Percentiles rank a stretch among this genome's conserved stretches.
phyloP scores from a whole-genome alignment of 2,888 invertebrate species.

The Sphaerophoria rueppellii region DNA sequence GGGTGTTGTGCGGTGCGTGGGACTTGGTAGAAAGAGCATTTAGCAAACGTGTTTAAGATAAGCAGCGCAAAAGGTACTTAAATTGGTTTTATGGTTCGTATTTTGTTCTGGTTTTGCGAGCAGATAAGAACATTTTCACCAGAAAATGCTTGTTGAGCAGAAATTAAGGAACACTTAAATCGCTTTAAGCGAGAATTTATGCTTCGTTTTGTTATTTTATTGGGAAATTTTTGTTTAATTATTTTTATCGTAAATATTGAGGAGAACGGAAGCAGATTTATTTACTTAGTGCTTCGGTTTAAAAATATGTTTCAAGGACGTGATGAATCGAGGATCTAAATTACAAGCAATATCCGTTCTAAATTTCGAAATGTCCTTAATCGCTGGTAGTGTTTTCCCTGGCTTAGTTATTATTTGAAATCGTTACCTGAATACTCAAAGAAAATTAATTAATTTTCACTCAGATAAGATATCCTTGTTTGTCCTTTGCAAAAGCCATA shows the following conservation, averaged over 20 bases:
- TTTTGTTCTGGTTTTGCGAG: conserved; percentile 1
- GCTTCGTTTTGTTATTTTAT: not conserved
- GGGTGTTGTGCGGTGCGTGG: too few relatives aligned
- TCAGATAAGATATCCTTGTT: too few relatives aligned
- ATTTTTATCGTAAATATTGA: not conserved
- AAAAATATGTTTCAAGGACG: too few relatives aligned
- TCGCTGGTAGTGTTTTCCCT: too few relatives aligned
- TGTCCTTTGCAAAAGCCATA: too few relatives aligned
- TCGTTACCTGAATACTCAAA: too few relatives aligned
- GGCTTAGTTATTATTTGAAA: too few relatives aligned
- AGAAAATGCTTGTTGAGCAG: conserved; percentile 8
- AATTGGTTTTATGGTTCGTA: conserved; percentile 29
- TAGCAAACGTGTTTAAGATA: conserved; percentile 38
- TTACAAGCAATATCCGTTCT: too few relatives aligned
- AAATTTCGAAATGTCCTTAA: too few relatives aligned
- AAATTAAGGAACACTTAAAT: not conserved
- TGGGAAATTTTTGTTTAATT: not conserved
- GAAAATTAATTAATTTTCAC: too few relatives aligned
- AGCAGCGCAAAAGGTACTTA: conserved; percentile 2
- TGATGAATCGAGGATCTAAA: too few relatives aligned
- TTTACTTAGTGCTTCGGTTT: too few relatives aligned
- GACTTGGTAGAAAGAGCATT: not conserved
- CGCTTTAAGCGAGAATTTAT: not conserved
- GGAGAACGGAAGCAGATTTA: not conserved
- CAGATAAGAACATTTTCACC: conserved; percentile 11